Conservation (phyloP, 1,140 invertebrate species). For the Anoplolepis gracilipes region DNA sequence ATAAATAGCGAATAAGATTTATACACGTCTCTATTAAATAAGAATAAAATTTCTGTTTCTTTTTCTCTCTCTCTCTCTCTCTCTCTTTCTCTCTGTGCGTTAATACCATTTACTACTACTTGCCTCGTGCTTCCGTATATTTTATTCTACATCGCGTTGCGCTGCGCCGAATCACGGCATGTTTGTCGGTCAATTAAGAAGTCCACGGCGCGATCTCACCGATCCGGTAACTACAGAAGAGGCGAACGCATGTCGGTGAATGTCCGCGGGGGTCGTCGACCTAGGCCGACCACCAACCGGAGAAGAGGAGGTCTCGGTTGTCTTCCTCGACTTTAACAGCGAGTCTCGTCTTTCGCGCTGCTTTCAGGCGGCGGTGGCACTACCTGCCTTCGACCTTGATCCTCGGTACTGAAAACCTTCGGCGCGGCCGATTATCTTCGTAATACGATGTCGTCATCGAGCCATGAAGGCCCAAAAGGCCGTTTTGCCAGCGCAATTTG, state of each 20-base stretch:
- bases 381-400: conserved; percentile 58
- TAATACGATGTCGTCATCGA: conserved; percentile 57
- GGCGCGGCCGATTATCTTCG: conserved; percentile 6
- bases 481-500: conserved; percentile 21
- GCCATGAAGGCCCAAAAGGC: conserved; percentile 31
- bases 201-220: conserved; percentile 67
- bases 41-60: neutral
- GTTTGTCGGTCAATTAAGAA: conserved; percentile 79
- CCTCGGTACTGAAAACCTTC: conserved; percentile 39
- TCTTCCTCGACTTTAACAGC: conserved; percentile 40
- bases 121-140: neutral
- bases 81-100: too few relatives aligned
- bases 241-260: conserved; percentile 83
- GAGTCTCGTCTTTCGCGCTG: conserved; percentile 23
- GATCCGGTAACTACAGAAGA: conserved; percentile 55
- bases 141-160: neutral
- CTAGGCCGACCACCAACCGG: conserved; percentile 61
- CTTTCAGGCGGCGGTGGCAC: neutral
- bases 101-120: neutral
- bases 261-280: conserved; percentile 84
- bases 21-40: neutral
- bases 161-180: conserved; percentile 49
- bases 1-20: neutral
- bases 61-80: too few relatives aligned
- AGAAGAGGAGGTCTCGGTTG: conserved; percentile 36